Conservation (phyloP, 2,888 invertebrate species). For the Thereva nobilitata region DNA sequence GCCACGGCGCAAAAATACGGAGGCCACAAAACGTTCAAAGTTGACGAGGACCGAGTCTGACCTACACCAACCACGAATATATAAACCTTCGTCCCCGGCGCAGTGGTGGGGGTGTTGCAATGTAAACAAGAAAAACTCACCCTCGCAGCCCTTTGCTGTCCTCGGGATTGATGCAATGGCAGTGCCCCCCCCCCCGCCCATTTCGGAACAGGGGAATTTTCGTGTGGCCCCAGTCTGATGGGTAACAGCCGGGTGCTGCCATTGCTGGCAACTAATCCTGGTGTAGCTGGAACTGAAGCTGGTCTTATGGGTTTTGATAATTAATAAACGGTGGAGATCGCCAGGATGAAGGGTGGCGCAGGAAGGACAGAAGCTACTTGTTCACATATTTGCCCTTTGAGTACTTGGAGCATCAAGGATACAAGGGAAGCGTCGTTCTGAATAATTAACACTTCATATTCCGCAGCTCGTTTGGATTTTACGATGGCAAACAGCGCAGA, state of each 20-base stretch:
- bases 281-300: neutral
- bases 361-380: neutral
- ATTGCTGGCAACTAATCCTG: neutral
- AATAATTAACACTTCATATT: slow-evolving; percentile 32
- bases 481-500: slow-evolving; percentile 17
- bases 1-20: no score
- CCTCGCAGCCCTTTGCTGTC: neutral
- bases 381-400: neutral
- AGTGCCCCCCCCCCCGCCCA: no score
- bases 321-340: slow-evolving; percentile 7
- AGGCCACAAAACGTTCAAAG: neutral
- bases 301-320: slow-evolving; percentile 15
- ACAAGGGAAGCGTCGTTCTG: slow-evolving; percentile 15
- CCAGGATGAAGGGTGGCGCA: neutral
- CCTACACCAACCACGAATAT: slow-evolving; percentile 11
- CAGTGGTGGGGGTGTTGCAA: neutral
- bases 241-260: neutral
- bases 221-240: no score
- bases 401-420: slow-evolving; percentile 3
- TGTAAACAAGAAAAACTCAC: slow-evolving; percentile 1
- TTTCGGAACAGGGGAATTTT: no score
- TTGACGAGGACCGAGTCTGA: neutral
- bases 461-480: slow-evolving; percentile 27
- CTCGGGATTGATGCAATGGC: neutral
- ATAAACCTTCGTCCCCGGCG: neutral